Base-by-base conservation (phyloP, 2,888 invertebrate genomes). In the Orthosia gothica region DNA sequence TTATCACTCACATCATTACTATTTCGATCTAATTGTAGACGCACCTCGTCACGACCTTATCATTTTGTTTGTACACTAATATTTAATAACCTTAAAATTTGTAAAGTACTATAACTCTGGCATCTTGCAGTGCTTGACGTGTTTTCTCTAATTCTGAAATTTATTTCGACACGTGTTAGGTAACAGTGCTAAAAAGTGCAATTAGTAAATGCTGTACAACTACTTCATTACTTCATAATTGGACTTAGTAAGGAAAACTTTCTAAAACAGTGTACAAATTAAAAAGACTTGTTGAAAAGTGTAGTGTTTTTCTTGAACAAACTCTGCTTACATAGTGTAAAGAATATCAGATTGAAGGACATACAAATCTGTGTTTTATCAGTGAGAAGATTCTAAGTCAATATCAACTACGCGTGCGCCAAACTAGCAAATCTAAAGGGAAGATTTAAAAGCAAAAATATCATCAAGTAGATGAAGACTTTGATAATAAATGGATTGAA, bases 21-120 rank as follows among this genome's bases (percentile, higher is more conserved):
- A 86, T 88, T 89, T 89, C 86, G 84, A 86, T 93, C 90, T 94
- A 94, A 94, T 94, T 95, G 93, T 87, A 88, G 81, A 91, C 93
- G 93, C 92, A 91, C 92, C 89, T 70, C 55, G 90, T 89, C 86
- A 90, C 88, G 70, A 20, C 68, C 81, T 69, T 82, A 86, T 87
- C 85, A 84, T 83, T 88, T 88, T 94, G 91, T 94, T 93, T 92
- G 90, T 89, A 73, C 68, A 73, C 62, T 40, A 87, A 85, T 70
- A 80, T 79, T 70, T 82, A 91, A 86, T 82, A 50, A 76, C 50
- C 40, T 58, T 26, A 61, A 54, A 74, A 73, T 50, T 84, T 88
- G 91, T 91, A 82, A 89, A 85, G 84, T 82, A 82, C 84, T 82
- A 79, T 76, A 78, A 74, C 75, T 81, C 73, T 88, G 64, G 76